Conservation (phyloP, 2,797 vertebrate genomes). For the Parotocinclus haroldoi region DNA sequence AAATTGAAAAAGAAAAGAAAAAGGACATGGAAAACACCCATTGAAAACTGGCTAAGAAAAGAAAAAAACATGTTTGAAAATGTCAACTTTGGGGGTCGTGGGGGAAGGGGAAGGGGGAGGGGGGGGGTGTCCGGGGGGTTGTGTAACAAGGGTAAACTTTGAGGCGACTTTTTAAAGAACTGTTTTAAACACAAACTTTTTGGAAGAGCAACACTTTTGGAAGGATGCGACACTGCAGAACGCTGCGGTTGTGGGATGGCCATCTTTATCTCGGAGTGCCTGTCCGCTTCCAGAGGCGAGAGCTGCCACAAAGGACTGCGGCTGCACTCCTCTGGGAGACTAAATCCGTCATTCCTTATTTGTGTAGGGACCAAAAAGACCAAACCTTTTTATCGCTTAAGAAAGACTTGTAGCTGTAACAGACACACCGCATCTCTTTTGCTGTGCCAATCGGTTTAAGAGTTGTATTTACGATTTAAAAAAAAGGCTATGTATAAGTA, state of each 20-base stretch:
- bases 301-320: slow-evolving; percentile 81
- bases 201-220: slow-evolving; percentile 69
- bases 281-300: slow-evolving; percentile 88
- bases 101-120: too few species aligned
- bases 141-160: not conserved
- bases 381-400: slow-evolving; percentile 97
- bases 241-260: slow-evolving; percentile 74
- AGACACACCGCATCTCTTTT: slow-evolving; percentile 86
- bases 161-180: slow-evolving; percentile 54
- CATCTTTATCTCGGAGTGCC: slow-evolving; percentile 90
- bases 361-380: slow-evolving; percentile 99
- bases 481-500: slow-evolving; percentile 72
- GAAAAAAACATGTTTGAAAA: slow-evolving; percentile 39
- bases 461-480: slow-evolving; percentile 84
- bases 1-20: slow-evolving; percentile 15
- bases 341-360: slow-evolving; percentile 99
- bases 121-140: too few species aligned
- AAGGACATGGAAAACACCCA: slow-evolving; percentile 12
- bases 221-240: slow-evolving; percentile 74
- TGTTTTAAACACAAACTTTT: slow-evolving; percentile 34
- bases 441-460: slow-evolving; percentile 87
- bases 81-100: slow-evolving; percentile 31
- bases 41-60: slow-evolving; percentile 15
- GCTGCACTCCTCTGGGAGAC: slow-evolving; percentile 87
- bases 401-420: slow-evolving; percentile 93